Base-by-base conservation (phyloP, 2,797 vertebrate genomes). In the Macrochelys suwanniensis region DNA sequence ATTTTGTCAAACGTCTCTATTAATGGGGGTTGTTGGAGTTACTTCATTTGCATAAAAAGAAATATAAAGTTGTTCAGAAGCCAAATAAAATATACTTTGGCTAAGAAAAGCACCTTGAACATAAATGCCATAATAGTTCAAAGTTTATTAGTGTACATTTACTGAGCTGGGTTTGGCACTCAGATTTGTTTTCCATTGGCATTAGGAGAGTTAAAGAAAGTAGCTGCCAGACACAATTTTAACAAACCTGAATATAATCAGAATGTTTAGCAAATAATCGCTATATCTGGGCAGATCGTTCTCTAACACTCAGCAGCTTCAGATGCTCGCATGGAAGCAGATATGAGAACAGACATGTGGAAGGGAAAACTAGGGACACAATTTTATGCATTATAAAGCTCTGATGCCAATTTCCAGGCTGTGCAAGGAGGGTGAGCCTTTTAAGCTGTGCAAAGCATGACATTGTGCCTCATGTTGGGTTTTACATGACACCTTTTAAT, bases 141-240 rank as follows among this genome's bases (percentile, higher is more conserved):
- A 94, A 94, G 92, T 96, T 98, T 97, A 97, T 98, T 98, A 97
- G 97, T 71, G 85, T 92, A 88, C 92, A 96, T 96, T 94, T 93
- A 94, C 92, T 97, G 96, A 97, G 90, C 86, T 95, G 94, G 57
- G 87, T 94, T 97, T 98, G 98, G 97, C 97, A 93, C 78, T 68
- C 1, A 12, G 19, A 51, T 90, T 94, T 96, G 90, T 97, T 98
- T 98, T 98, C 97, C 97, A 94, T 74, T 95, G 97, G 97, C 94
- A 50, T 42, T 59, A 85, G 59, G 80, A 95, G 51, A 51, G 61
- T 94, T 81, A 86, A 90, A 93, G 92, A 89, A 92, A 84, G 92
- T 85, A 87, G 91, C 89, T 97, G 97, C 97, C 97, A 98, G 93
- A 84, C 85, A 87, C 68, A 84, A 71, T 89, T 96, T 97, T 94